Evolutionary conservation across 2,797 vertebrate genomes (phyloP).

Genomic region (Phrynocephalus forsythii): DNA sequence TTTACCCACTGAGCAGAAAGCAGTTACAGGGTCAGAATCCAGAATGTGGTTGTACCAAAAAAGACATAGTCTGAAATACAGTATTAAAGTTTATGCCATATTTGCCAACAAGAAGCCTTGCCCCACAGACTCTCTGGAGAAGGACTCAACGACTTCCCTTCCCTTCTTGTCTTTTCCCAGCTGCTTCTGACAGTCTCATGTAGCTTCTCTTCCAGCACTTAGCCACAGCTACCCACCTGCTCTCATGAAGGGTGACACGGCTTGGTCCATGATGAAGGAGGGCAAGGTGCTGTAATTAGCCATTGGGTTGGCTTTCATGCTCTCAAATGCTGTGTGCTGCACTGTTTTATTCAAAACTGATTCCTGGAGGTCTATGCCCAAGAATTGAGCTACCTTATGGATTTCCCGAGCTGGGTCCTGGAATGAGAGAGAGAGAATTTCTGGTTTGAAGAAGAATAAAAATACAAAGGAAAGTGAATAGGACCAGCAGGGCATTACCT

Average conservation of each 20-base stretch:
- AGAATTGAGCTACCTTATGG: constrained; percentile 38
- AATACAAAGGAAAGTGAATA: too few species aligned
- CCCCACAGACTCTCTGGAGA: too few species aligned
- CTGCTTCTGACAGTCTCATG: neutral
- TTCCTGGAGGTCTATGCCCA: constrained; percentile 33
- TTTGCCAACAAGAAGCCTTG: neutral
- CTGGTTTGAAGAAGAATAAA: too few species aligned
- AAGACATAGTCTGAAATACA: too few species aligned
- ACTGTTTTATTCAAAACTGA: constrained; percentile 30
- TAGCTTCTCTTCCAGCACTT: neutral
- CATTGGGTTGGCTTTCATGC: constrained; percentile 56
- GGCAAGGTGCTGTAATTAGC: constrained; percentile 46
- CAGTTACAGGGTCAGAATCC: too few species aligned
- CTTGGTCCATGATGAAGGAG: constrained; percentile 28
- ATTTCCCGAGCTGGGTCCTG: constrained; percentile 49
- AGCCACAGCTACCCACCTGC: constrained; percentile 43
- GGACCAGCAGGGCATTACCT: too few species aligned
- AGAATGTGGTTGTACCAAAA: too few species aligned
- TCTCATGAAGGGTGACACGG: constrained; percentile 57
- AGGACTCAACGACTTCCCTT: neutral
- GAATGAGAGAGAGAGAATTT: neutral
- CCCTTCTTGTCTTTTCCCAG: neutral
- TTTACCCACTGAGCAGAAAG: too few species aligned
- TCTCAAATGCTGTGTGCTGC: constrained; percentile 39
- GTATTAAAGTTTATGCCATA: too few species aligned